Base-by-base conservation (phyloP, 2,113 vertebrate species). In the Chloroceryle aenea region DNA sequence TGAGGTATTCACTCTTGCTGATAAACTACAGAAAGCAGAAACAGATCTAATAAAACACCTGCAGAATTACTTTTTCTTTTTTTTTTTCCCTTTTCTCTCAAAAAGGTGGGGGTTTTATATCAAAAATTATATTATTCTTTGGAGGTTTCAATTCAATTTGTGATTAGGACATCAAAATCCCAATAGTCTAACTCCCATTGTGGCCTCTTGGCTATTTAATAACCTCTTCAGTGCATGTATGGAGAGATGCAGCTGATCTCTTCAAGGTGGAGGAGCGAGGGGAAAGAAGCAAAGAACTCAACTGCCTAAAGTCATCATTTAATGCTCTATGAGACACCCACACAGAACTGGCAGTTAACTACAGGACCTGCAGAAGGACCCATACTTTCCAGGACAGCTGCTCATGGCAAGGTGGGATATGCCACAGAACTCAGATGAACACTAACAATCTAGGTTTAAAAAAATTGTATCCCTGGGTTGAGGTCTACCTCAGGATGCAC, bases 331-430 rank as follows among this genome's bases (percentile, higher is more conserved):
- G 14, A 85, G 58, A 76, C 40, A 85, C 3, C 7, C 21, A 34
- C n/a, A 75, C 32, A 66, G 36, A 71, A 38, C 38, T 67, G 25
- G 34, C 14, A 32, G 12, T 29, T 77, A 43, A 72, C 15, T 30
- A 61, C 15, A 55, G 50, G 26, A 67, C 12, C 17, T 56, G 27
- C 20, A 50, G 36, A 14, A 94, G 14, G 32, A 45, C 36, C 26
- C 42, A 45, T 7, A 5, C 30, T 25, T 72, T 32, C 63, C 52
- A 67, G 53, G 42, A 56, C 27, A 81, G 58, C 34, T 81, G 32
- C 21, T 66, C 3, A 0, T 25, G 36, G 8, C 6, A 3, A 53
- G 19, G 13, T 2, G 2, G 14, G 26, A 43, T 30, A 27, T 29
- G 26, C 4, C 19, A 52, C 56, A 59, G 38, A 79, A 79, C 78